These are phyloP conservation scores for Drosophila melanogaster DNA, from an alignment of 1,140 invertebrate species.

Conservation along the genomic window DNA sequence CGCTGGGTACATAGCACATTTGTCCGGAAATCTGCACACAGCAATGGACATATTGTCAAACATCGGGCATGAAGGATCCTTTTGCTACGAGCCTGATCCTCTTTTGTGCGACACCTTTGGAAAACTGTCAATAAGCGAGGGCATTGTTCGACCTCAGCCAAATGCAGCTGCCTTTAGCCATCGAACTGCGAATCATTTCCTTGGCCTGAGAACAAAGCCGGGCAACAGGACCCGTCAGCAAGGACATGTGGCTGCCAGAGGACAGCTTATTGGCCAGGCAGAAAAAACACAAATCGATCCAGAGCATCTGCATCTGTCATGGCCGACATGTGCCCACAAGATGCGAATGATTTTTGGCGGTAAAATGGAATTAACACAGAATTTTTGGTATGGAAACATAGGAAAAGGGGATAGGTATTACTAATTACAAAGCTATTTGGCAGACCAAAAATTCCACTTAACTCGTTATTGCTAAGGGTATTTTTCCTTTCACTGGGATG, in stretches of 20 bases:
- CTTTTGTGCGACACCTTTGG: constrained; percentile 70
- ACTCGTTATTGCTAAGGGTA: too few relatives aligned
- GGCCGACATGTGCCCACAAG: constrained; percentile 71
- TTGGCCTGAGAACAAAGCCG: constrained; percentile 44
- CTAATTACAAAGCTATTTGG: constrained; percentile 14
- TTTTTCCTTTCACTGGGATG: neutral
- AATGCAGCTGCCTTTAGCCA: constrained; percentile 43
- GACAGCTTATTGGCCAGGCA: constrained; percentile 66
- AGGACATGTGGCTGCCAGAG: constrained; percentile 46
- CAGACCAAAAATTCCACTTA: neutral
- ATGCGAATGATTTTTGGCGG: constrained; percentile 73
- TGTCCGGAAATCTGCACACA: constrained; percentile 55
- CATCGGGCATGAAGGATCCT: constrained; percentile 34
- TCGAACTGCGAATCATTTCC: constrained; percentile 48
- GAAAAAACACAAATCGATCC: constrained; percentile 13
- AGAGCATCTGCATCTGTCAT: constrained; percentile 67
- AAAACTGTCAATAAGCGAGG: constrained; percentile 77
- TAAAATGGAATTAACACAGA: constrained; percentile 42
- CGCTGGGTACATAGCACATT: constrained; percentile 4
- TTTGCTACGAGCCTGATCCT: constrained; percentile 40
- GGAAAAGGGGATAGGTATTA: neutral
- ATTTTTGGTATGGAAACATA: neutral
- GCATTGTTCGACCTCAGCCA: constrained; percentile 34
- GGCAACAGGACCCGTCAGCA: constrained; percentile 34
- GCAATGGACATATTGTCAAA: constrained; percentile 39